These are phyloP conservation scores for Drosophila formosana DNA, from an alignment of 2,888 invertebrate species.

Conservation along the genomic window DNA sequence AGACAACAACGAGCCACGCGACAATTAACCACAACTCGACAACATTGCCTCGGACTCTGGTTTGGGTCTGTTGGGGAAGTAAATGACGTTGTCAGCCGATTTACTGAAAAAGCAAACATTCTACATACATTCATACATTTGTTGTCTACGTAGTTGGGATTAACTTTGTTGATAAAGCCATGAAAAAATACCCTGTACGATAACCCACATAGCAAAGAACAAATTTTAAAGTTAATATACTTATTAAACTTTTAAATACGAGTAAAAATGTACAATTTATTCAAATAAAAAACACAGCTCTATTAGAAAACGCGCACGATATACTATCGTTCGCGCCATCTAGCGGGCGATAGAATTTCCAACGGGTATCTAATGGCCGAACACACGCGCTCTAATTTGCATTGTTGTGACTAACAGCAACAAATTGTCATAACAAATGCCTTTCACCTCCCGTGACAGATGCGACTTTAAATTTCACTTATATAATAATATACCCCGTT, in stretches of 20 bases:
- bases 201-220: background rate
- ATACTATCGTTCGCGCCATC: background rate
- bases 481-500: constrained; percentile 8
- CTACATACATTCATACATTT: background rate
- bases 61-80: constrained; percentile 1
- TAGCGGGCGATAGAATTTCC: background rate
- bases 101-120: constrained; percentile 10
- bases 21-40: constrained; percentile 30
- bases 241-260: background rate
- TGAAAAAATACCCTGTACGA: background rate
- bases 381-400: background rate
- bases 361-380: background rate
- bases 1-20: constrained; percentile 38
- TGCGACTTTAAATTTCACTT: constrained; percentile 2
- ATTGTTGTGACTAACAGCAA: constrained; percentile 7
- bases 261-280: background rate
- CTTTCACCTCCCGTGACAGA: constrained; percentile 5
- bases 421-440: constrained; percentile 22
- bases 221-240: background rate
- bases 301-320: background rate
- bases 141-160: background rate
- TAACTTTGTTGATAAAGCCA: background rate
- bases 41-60: constrained; percentile 3
- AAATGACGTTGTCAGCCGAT: constrained; percentile 11
- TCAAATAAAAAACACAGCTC: background rate